These are phyloP conservation scores for Rhabdomys dilectus DNA, from an alignment of 2,113 vertebrate species.

Conservation along the genomic window DNA sequence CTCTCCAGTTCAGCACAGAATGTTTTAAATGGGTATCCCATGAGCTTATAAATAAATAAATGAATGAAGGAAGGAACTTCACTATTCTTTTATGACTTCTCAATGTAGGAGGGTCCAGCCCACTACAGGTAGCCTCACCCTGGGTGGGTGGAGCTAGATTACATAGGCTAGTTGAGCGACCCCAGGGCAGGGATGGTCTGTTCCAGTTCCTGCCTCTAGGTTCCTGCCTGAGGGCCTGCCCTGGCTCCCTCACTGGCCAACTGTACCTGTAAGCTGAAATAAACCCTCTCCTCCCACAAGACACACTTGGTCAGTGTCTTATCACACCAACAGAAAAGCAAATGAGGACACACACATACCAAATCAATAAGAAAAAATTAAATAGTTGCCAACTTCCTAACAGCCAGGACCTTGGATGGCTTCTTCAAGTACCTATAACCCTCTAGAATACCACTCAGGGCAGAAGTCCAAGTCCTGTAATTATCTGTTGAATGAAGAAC, in stretches of 20 bases:
- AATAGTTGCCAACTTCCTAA: neutral
- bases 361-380: neutral
- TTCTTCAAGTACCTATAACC: neutral
- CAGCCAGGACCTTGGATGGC: neutral
- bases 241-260: neutral
- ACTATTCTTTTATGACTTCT: neutral
- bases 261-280: neutral
- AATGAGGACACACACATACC: neutral
- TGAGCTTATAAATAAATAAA: neutral
- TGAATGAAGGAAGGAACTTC: neutral
- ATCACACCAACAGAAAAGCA: neutral
- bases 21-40: neutral
- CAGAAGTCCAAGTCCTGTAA: neutral
- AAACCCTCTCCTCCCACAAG: neutral
- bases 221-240: neutral
- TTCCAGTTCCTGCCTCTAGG: neutral
- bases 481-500: neutral
- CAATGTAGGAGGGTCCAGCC: neutral
- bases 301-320: neutral
- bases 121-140: too few species aligned
- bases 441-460: neutral
- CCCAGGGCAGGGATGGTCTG: too few species aligned
- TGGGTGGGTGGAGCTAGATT: neutral
- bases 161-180: neutral
- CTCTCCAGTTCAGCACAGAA: neutral